Conservation (phyloP, 1,140 invertebrate species). For the Lucilia sericata region DNA sequence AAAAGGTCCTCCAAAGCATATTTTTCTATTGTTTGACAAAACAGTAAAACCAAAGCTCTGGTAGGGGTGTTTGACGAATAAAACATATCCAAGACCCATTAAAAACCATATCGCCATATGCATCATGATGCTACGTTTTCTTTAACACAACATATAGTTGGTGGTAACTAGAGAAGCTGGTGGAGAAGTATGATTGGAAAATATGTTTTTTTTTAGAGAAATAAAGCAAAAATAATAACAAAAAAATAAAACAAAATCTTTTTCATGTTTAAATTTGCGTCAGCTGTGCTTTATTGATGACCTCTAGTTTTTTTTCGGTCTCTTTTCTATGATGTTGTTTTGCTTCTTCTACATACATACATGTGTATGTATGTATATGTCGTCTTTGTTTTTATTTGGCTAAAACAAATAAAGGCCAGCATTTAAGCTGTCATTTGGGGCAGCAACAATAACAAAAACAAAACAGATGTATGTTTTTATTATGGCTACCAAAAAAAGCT, state of each 20-base stretch:
- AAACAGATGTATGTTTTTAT: no score
- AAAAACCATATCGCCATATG: slow-evolving; percentile 8
- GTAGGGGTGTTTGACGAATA: no score
- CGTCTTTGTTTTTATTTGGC: background rate
- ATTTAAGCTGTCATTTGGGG: slow-evolving; percentile 36
- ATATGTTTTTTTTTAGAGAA: background rate
- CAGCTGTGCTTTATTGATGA: slow-evolving; percentile 41
- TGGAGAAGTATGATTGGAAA: no score
- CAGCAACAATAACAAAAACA: background rate
- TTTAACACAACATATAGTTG: background rate
- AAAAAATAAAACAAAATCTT: slow-evolving; percentile 12
- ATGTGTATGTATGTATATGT: no score
- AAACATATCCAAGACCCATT: background rate
- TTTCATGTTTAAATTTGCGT: slow-evolving; percentile 31
- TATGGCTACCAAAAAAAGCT: no score
- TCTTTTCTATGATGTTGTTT: background rate
- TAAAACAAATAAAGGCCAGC: slow-evolving; percentile 25
- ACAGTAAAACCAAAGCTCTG: no score
- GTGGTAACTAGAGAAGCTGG: no score
- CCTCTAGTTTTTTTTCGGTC: slow-evolving; percentile 20
- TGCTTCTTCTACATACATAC: background rate
- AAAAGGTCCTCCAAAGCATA: no score
- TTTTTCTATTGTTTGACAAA: no score
- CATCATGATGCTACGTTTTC: background rate
- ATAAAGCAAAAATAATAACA: background rate